phyloP scores from a whole-genome alignment of 64 coral and sea anemone species.

The Acropora tenuis region DNA sequence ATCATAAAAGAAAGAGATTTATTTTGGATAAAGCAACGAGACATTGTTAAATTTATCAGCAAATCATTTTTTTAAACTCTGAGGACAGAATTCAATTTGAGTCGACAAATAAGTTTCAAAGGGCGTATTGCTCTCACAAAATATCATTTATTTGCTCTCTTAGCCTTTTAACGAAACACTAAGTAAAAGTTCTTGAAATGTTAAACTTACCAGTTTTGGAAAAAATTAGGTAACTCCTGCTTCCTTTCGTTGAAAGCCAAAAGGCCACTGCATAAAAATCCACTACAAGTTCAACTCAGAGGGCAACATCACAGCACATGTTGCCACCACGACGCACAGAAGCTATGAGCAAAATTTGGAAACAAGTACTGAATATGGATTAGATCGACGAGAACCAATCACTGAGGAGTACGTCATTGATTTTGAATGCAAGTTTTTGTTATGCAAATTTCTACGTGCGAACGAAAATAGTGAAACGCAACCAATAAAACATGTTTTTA shows the following conservation, averaged over 20 bases:
- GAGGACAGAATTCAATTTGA: not conserved
- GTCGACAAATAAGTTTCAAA: not conserved
- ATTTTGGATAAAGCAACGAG: too few relatives aligned
- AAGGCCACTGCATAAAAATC: not conserved
- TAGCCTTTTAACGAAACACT: not conserved
- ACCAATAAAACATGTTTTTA: too few relatives aligned
- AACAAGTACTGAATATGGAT: not conserved
- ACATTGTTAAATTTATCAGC: too few relatives aligned
- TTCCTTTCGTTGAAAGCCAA: not conserved
- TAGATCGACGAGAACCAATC: not conserved
- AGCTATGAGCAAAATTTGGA: not conserved
- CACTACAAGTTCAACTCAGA: not conserved
- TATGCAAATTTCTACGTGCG: too few relatives aligned
- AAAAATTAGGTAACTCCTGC: not conserved
- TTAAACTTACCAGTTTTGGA: not conserved
- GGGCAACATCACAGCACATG: not conserved
- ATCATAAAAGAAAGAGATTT: too few relatives aligned
- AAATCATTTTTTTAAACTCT: too few relatives aligned
- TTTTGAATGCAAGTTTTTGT: not conserved
- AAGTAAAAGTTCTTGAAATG: not conserved
- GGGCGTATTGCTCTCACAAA: not conserved
- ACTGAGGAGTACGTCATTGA: not conserved
- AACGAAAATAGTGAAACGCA: too few relatives aligned
- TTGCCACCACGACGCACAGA: not conserved
- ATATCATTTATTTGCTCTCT: not conserved